Evolutionary conservation across 1,140 invertebrate genomes (phyloP), one percentile per base, ranked within the genome.

Genomic region (Tribolium madens): DNA sequence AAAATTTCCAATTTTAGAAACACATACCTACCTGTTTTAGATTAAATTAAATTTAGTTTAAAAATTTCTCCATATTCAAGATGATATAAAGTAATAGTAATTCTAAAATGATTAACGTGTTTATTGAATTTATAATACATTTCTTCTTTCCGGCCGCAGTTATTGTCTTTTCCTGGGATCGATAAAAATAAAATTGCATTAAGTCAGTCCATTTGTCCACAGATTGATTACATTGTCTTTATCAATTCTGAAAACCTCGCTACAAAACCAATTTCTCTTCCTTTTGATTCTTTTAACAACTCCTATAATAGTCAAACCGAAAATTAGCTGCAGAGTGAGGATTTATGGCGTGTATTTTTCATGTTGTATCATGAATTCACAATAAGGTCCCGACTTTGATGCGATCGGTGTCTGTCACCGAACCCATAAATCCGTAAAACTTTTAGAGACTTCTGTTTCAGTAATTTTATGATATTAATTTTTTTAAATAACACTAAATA

Each of bases 371-470:
- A 64, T 64, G 14, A 64, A 64, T 64, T 64, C 12, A 13, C 21
- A 64, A 12, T 12, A 64, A 33, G 26, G n/a, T 13, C 1, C 57
- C 26, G 57, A 33, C 57, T 26, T 64, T 64, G 57, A 64, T 64
- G 21, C 57, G 57, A 64, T 64, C 57, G 57, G 57, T 64, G 57
- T 33, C 57, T 33, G 57, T 64, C 57, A 64, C 57, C 57, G 57
- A 13, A 12, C 14, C 26, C 26, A 33, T 64, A 21, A 64, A 64
- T 64, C 57, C 10, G n/a, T 64, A 33, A 64, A 64, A 64, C 7
- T 64, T 64, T 64, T 17, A 57, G 14, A 10, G 15, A 17, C 13
- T 57, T n/a, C 15, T 18, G 52, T 57, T 57, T 26, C 21, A 64
- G 18, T 15, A 9, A 1, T 26, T 26, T 26, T 4, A 26, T 26